Evolutionary conservation across 2,888 invertebrate genomes (phyloP).

Genomic region (Platypus cylindrus): DNA sequence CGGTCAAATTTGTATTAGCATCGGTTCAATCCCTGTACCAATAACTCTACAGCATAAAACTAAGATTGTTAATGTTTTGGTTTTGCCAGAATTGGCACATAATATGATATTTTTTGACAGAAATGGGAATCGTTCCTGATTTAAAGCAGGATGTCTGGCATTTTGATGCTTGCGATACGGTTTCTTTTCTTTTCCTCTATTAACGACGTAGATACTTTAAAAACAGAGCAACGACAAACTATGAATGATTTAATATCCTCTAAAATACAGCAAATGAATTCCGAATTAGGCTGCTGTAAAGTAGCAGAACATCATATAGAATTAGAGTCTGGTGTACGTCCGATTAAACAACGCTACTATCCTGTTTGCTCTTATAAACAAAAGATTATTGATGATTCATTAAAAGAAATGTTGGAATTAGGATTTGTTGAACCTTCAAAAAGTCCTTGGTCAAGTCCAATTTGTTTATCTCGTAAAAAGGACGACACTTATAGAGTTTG

Average conservation of each 20-base stretch:
- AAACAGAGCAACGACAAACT: neutral
- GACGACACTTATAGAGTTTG: conserved; percentile 22
- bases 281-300: conserved; percentile 5
- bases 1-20: conserved; percentile 1
- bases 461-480: conserved; percentile 19
- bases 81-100: conserved; percentile 1
- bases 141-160: conserved; percentile 4
- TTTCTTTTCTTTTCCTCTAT: neutral
- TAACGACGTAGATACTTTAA: conserved; percentile 1
- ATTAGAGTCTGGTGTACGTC: conserved; percentile 3
- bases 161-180: too few species aligned
- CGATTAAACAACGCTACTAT: conserved; percentile 14
- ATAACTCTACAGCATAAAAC: neutral
- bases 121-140: conserved; percentile 3
- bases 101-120: conserved; percentile 3
- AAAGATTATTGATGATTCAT: conserved; percentile 5
- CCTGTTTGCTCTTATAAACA: conserved; percentile 7
- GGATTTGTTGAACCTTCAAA: conserved; percentile 20
- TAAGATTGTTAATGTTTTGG: conserved; percentile 1
- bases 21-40: neutral
- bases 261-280: conserved; percentile 5
- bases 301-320: conserved; percentile 8
- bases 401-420: conserved; percentile 9
- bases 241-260: conserved; percentile 2
- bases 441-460: conserved; percentile 22